phyloP scores from a whole-genome alignment of 1,140 invertebrate species.

The Ridgeia piscesae region DNA sequence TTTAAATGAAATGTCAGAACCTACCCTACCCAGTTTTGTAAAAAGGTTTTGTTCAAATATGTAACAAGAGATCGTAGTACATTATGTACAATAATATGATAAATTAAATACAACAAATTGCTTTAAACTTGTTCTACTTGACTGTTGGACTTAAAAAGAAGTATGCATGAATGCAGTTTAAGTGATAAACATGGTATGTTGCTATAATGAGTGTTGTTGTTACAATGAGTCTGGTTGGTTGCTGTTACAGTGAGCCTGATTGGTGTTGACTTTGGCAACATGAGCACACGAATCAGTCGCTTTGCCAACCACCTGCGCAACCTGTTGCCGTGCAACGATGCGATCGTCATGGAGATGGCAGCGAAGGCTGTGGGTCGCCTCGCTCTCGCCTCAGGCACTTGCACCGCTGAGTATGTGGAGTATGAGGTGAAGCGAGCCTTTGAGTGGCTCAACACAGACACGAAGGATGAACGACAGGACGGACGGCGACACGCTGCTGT shows the following conservation, averaged over 20 bases:
- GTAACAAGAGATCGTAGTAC: too few species aligned
- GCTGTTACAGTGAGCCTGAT: constrained; percentile 77
- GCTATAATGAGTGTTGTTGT: neutral
- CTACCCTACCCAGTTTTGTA: too few species aligned
- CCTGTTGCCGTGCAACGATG: constrained; percentile 84
- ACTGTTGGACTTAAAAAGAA: too few species aligned
- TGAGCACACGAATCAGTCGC: constrained; percentile 82
- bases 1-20: too few species aligned
- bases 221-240: neutral
- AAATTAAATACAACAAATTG: too few species aligned
- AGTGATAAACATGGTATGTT: too few species aligned
- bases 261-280: constrained; percentile 88
- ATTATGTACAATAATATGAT: too few species aligned
- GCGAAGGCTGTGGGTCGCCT: constrained; percentile 90
- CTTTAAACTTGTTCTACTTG: too few species aligned
- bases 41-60: too few species aligned
- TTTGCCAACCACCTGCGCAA: constrained; percentile 93
- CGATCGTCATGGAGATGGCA: constrained; percentile 92
- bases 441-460: constrained; percentile 83
- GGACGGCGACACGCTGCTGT: constrained; percentile 86
- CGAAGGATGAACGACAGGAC: constrained; percentile 68
- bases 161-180: too few species aligned
- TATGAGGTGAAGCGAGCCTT: constrained; percentile 94
- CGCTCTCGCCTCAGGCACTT: constrained; percentile 86
- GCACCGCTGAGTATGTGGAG: constrained; percentile 92